These are phyloP conservation scores for Axinella damicornis DNA, from an alignment of 37 sponge, comb jelly and placozoan genomes.

Conservation along the genomic window DNA sequence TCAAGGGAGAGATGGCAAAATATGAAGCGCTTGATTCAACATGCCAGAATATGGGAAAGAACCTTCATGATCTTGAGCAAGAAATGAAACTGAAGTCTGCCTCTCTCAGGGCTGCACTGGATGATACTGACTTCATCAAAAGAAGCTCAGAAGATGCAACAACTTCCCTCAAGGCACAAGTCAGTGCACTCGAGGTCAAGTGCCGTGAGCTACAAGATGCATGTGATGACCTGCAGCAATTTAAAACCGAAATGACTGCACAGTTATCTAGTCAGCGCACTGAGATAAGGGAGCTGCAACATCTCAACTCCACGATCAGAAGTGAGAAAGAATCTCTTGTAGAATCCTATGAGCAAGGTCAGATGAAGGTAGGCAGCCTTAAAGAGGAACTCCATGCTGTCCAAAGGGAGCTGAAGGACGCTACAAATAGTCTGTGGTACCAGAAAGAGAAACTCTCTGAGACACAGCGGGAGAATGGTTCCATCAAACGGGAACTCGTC, in stretches of 20 bases:
- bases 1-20: constrained; percentile 10
- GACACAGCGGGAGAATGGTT: constrained; percentile 20
- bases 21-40: constrained; percentile 12
- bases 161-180: neutral
- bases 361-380: neutral
- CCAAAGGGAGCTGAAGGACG: neutral
- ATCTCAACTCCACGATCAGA: neutral
- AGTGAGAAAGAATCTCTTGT: neutral
- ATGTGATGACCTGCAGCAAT: constrained; percentile 1
- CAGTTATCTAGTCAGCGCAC: neutral
- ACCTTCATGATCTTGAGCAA: neutral
- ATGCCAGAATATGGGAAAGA: neutral
- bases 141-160: neutral
- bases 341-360: neutral
- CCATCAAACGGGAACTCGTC: constrained; percentile 21
- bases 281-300: constrained; percentile 29
- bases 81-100: constrained; percentile 11
- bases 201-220: neutral
- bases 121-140: constrained; percentile 17
- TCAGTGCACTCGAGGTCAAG: constrained; percentile 16
- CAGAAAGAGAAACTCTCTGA: constrained; percentile 13
- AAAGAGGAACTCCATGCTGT: constrained; percentile 2
- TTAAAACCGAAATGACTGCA: constrained; percentile 6
- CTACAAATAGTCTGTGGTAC: constrained; percentile 1
- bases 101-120: constrained; percentile 16